Percentiles rank a stretch among this genome's conserved stretches.
Conservation (phyloP, 2,113 vertebrate species). For the Gopherus flavomarginatus region DNA sequence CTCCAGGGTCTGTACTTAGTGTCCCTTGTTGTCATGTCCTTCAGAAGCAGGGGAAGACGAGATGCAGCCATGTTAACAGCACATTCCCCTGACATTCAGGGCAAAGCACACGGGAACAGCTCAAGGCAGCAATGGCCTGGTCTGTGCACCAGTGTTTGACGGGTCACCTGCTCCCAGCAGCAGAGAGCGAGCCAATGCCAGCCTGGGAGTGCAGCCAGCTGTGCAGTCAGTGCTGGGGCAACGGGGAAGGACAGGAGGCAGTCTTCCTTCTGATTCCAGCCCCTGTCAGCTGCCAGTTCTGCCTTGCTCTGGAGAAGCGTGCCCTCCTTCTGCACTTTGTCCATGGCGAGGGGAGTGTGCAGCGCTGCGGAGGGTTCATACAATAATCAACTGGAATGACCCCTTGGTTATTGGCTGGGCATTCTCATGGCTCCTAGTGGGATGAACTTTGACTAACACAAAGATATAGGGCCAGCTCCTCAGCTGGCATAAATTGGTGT, state of each 20-base stretch:
- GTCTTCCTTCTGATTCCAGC: neutral
- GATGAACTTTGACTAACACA: neutral
- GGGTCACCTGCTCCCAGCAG: neutral
- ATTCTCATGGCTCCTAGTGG: neutral
- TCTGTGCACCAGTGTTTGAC: neutral
- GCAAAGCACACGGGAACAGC: neutral
- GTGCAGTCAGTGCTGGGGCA: neutral
- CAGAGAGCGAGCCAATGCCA: neutral
- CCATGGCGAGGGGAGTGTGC: neutral
- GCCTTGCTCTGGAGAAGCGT: neutral
- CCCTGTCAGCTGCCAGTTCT: neutral
- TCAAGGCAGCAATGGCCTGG: neutral
- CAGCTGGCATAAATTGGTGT: too few relatives aligned
- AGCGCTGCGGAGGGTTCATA: neutral
- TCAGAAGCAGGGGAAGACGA: accelerated
- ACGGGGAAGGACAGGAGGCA: neutral
- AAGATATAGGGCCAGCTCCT: neutral
- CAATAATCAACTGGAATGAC: neutral
- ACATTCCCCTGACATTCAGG: neutral
- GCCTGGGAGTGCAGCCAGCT: neutral
- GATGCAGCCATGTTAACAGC: neutral
- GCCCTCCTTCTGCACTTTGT: neutral
- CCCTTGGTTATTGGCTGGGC: neutral
- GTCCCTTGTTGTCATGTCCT: accelerated
- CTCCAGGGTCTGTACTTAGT: neutral